phyloP scores from a whole-genome alignment of 2,888 invertebrate genomes.

The Coleophora deauratella region DNA sequence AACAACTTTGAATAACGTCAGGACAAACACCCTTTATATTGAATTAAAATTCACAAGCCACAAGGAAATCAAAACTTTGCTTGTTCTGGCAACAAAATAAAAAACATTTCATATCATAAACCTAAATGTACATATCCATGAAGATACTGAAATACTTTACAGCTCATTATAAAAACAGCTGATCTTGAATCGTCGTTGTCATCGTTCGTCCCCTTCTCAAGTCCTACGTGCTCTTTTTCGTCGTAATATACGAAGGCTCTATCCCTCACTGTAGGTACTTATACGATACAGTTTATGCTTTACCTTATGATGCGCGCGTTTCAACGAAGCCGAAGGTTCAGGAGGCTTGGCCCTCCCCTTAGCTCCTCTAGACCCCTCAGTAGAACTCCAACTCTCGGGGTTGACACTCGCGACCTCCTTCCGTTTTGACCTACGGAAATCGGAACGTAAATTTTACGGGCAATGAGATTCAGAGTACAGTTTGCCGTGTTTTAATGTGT shows the following conservation, averaged over 20 bases:
- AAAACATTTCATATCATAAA: no score
- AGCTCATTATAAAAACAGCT: background rate
- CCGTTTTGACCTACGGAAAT: slow-evolving; percentile 16
- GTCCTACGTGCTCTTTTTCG: background rate
- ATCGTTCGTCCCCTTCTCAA: background rate
- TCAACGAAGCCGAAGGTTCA: slow-evolving; percentile 37
- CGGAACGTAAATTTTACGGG: slow-evolving; percentile 20
- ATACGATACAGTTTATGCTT: slow-evolving; percentile 38
- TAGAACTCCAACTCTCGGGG: slow-evolving; percentile 32
- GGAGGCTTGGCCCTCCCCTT: slow-evolving; percentile 29
- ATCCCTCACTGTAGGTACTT: slow-evolving; percentile 11
- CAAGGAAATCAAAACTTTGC: no score
- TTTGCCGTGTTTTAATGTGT: slow-evolving; percentile 32
- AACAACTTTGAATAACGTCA: no score
- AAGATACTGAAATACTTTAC: no score
- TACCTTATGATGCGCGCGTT: slow-evolving; percentile 65
- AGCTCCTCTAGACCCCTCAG: slow-evolving; percentile 46
- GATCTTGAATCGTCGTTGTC: slow-evolving; percentile 19
- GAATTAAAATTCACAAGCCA: no score
- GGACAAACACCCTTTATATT: no score
- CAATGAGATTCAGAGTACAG: slow-evolving; percentile 21
- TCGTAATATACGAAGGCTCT: slow-evolving; percentile 39
- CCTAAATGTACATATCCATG: no score
- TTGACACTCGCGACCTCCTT: slow-evolving; percentile 42
- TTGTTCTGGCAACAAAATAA: no score